These are phyloP conservation scores for Microcebus tavaratra DNA, from an alignment of 2,113 vertebrate species.

Conservation along the genomic window DNA sequence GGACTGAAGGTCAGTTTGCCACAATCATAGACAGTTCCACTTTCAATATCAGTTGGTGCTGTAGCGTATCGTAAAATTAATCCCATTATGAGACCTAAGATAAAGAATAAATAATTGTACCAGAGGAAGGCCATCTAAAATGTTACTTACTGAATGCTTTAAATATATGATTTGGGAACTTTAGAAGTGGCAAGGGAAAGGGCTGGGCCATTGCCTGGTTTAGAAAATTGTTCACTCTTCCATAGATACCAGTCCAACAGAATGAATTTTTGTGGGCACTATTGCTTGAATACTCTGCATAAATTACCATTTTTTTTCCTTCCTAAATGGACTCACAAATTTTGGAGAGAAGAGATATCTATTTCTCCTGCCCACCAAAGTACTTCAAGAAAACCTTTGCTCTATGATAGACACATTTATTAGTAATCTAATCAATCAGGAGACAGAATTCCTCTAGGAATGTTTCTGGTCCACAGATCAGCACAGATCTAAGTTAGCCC, in stretches of 20 bases:
- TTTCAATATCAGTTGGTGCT: conserved; percentile 79
- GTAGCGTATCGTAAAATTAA: conserved; percentile 85
- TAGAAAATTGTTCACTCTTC: not conserved
- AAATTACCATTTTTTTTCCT: not conserved
- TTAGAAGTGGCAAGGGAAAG: not conserved
- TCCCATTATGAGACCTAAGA: conserved; percentile 89
- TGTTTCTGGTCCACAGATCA: not conserved
- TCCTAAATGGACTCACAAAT: not conserved
- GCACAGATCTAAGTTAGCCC: not conserved
- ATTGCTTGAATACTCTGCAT: not conserved
- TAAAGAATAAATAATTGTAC: conserved; percentile 11
- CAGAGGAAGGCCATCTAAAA: not conserved
- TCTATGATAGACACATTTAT: not conserved
- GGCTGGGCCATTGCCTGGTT: not conserved
- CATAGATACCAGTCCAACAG: not conserved
- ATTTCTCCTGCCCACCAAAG: not conserved
- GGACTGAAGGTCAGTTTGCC: conserved; percentile 81
- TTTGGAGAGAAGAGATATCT: not conserved
- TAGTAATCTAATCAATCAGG: not conserved
- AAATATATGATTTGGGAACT: not conserved
- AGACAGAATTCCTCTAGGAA: not conserved
- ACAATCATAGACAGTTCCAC: conserved; percentile 83
- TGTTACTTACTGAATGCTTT: not conserved
- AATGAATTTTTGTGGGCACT: not conserved
- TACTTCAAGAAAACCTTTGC: not conserved